Conservation (phyloP, 2,113 vertebrate genomes). For the Syngnathus scovelli region DNA sequence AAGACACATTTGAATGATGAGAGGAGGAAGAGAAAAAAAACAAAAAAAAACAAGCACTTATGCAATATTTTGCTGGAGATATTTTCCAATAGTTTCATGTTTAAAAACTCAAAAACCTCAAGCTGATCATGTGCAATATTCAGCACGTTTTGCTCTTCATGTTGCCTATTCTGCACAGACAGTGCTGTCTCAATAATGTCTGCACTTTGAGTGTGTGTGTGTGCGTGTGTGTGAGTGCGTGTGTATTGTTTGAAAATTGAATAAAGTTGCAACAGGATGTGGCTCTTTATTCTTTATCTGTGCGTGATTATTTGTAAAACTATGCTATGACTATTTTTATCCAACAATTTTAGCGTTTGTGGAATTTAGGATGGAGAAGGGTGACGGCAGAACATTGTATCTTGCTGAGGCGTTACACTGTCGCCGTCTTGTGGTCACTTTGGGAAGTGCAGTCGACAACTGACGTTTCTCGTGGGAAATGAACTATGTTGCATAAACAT, state of each 20-base stretch:
- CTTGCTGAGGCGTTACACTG: too few relatives aligned
- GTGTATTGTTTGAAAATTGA: conserved; percentile 34
- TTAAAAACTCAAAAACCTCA: conserved; percentile 4
- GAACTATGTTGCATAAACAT: too few relatives aligned
- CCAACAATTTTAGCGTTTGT: too few relatives aligned
- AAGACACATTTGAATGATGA: conserved; percentile 1
- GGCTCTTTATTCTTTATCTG: too few relatives aligned
- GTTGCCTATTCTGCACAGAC: conserved; percentile 53
- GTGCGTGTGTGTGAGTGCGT: not conserved
- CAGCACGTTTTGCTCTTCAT: conserved; percentile 45
- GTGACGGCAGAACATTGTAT: too few relatives aligned
- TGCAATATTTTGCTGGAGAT: conserved; percentile 8
- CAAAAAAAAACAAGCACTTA: conserved; percentile 11
- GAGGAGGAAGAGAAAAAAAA: not conserved
- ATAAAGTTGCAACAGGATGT: conserved; percentile 16
- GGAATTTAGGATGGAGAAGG: too few relatives aligned
- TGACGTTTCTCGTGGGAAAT: too few relatives aligned
- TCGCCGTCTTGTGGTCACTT: too few relatives aligned
- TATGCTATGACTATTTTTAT: too few relatives aligned
- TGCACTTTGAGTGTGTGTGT: conserved; percentile 50
- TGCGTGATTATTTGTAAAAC: too few relatives aligned
- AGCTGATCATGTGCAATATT: conserved; percentile 58
- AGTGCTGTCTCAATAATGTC: conserved; percentile 34
- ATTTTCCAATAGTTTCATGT: not conserved
- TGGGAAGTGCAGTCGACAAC: too few relatives aligned